These are phyloP conservation scores for Pollicipes pollicipes DNA, from an alignment of 1,140 invertebrate genomes.

Conservation along the genomic window DNA sequence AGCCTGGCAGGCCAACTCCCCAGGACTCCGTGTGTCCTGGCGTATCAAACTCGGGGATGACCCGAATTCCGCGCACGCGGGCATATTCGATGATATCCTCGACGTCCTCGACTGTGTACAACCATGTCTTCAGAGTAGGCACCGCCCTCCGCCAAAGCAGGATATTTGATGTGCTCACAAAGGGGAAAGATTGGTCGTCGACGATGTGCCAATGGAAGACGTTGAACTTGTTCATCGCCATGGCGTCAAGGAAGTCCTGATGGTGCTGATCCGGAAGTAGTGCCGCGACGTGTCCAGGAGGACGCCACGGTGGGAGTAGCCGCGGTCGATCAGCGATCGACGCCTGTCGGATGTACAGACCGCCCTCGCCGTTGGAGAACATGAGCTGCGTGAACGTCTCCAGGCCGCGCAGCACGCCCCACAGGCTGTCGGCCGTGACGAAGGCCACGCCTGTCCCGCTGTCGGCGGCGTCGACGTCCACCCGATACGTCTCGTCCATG, in stretches of 20 bases:
- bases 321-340: slow-evolving; percentile 23
- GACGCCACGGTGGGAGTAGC: slow-evolving; percentile 32
- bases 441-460: slow-evolving; percentile 7
- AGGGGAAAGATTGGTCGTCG: slow-evolving; percentile 43
- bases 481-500: slow-evolving; percentile 55
- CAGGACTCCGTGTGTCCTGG: slow-evolving; percentile 59
- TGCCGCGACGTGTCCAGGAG: slow-evolving; percentile 34
- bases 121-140: slow-evolving; percentile 31
- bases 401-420: slow-evolving; percentile 56
- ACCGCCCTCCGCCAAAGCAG: slow-evolving; percentile 27
- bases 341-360: slow-evolving; percentile 16
- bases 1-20: slow-evolving; percentile 45
- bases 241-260: slow-evolving; percentile 26
- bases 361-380: slow-evolving; percentile 28
- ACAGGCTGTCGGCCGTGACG: slow-evolving; percentile 30
- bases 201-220: slow-evolving; percentile 47
- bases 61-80: slow-evolving; percentile 58
- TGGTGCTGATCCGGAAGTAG: slow-evolving; percentile 26
- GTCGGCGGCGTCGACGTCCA: slow-evolving; percentile 17
- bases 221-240: slow-evolving; percentile 31
- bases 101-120: slow-evolving; percentile 49
- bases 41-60: slow-evolving; percentile 78
- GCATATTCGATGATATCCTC: slow-evolving; percentile 54
- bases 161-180: slow-evolving; percentile 36
- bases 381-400: slow-evolving; percentile 60